Conservation (phyloP, 2,113 vertebrate species). For the Neomonachus schauinslandi region DNA sequence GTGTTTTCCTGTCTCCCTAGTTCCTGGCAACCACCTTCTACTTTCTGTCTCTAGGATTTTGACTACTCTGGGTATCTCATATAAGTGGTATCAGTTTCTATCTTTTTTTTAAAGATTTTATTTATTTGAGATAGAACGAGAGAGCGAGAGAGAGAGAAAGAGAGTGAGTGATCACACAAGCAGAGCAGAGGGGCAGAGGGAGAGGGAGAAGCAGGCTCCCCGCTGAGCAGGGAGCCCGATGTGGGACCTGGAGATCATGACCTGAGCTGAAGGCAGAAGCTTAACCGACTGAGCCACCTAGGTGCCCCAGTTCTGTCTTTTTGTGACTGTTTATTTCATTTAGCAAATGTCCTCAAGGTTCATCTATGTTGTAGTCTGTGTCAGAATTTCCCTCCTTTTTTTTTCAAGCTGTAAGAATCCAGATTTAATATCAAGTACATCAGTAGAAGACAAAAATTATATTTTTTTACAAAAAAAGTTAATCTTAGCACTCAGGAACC, state of each 20-base stretch:
- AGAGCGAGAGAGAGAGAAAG: too few relatives aligned
- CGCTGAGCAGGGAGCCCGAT: too few relatives aligned
- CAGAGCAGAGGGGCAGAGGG: too few relatives aligned
- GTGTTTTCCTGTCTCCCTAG: background rate
- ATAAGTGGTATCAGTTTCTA: background rate
- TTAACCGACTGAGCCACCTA: too few relatives aligned
- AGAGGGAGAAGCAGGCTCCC: too few relatives aligned
- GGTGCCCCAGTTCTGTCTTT: background rate
- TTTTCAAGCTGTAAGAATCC: background rate
- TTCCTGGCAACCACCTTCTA: background rate
- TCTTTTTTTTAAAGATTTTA: background rate
- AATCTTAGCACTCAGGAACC: background rate
- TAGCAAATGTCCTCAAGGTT: background rate
- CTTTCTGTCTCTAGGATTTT: background rate
- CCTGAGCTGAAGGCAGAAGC: too few relatives aligned
- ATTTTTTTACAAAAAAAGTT: background rate
- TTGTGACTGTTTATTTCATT: background rate
- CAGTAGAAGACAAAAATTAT: background rate
- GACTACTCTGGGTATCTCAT: background rate
- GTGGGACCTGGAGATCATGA: too few relatives aligned
- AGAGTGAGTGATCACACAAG: too few relatives aligned
- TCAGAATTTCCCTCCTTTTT: background rate
- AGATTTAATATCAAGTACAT: background rate
- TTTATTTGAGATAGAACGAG: too few relatives aligned
- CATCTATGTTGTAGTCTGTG: background rate